These are phyloP conservation scores for Alexandromys fortis DNA, from an alignment of 2,113 vertebrate genomes.

Conservation along the genomic window DNA sequence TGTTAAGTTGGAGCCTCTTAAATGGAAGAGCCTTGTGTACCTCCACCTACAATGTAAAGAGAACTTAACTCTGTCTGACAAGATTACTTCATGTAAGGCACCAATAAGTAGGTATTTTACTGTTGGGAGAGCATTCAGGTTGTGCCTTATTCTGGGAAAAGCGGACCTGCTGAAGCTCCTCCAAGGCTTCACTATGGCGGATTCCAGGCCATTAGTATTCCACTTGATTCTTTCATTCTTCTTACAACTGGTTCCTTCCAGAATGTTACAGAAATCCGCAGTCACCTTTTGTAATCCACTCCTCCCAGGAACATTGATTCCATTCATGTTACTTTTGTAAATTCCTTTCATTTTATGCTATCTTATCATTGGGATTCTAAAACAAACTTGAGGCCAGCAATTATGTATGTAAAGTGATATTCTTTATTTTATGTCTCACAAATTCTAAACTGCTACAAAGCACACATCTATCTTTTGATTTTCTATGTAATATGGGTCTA, in stretches of 20 bases:
- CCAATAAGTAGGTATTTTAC: neutral
- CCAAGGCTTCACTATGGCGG: neutral
- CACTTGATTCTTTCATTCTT: neutral
- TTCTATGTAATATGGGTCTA: neutral
- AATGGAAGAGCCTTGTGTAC: neutral
- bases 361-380: neutral
- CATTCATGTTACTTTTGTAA: neutral
- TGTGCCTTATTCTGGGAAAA: neutral
- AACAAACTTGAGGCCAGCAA: neutral
- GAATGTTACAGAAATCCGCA: neutral
- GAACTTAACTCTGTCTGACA: neutral
- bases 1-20: neutral
- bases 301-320: neutral
- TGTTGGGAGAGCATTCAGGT: neutral
- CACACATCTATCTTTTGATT: neutral
- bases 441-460: neutral
- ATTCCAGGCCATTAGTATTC: neutral
- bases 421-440: neutral
- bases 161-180: neutral
- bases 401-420: neutral
- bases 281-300: neutral
- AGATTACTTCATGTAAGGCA: neutral
- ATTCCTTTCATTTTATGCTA: slow-evolving; percentile 5
- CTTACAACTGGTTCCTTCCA: neutral
- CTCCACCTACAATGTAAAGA: neutral